Conservation (phyloP, 2,888 invertebrate species). For the Piscicola geometra region DNA sequence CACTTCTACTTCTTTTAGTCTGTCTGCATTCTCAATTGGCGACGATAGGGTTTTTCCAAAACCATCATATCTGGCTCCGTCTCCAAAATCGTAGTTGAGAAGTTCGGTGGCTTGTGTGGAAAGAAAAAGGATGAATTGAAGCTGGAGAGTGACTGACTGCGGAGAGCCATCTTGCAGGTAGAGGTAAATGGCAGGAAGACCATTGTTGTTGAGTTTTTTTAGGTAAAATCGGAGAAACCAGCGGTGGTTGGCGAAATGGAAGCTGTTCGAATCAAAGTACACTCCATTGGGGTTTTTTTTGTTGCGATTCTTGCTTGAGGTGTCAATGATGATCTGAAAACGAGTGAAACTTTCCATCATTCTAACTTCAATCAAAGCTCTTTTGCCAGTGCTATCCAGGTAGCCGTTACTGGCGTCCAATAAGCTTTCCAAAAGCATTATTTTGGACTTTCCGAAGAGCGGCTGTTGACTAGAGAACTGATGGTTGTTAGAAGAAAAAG, state of each 20-base stretch:
- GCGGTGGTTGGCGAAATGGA: conserved; percentile 40
- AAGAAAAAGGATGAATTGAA: conserved; percentile 42
- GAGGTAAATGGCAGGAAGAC: conserved; percentile 44
- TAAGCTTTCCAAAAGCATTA: conserved; percentile 39
- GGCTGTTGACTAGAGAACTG: conserved; percentile 42
- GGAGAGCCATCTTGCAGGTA: conserved; percentile 42
- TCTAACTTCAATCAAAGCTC: conserved; percentile 42
- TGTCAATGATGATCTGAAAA: conserved; percentile 41
- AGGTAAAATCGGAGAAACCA: conserved; percentile 46
- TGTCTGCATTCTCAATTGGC: conserved; percentile 38
- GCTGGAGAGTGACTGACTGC: conserved; percentile 39
- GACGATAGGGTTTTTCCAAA: conserved; percentile 45
- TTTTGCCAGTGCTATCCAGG: conserved; percentile 43
- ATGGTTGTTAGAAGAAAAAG: conserved; percentile 42
- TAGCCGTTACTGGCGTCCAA: conserved; percentile 40
- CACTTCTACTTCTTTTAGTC: conserved; percentile 38
- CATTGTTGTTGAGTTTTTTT: conserved; percentile 41
- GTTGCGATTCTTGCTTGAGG: conserved; percentile 39
- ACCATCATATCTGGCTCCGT: conserved; percentile 45
- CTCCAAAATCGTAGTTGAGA: conserved; percentile 44
- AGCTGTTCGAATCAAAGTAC: conserved; percentile 44
- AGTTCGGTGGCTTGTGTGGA: conserved; percentile 43
- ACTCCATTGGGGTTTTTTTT: conserved; percentile 45
- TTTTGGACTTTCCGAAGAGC: conserved; percentile 43
- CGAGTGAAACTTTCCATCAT: conserved; percentile 37